phyloP scores from a whole-genome alignment of 2,797 vertebrate species.

The Todus mexicanus region DNA sequence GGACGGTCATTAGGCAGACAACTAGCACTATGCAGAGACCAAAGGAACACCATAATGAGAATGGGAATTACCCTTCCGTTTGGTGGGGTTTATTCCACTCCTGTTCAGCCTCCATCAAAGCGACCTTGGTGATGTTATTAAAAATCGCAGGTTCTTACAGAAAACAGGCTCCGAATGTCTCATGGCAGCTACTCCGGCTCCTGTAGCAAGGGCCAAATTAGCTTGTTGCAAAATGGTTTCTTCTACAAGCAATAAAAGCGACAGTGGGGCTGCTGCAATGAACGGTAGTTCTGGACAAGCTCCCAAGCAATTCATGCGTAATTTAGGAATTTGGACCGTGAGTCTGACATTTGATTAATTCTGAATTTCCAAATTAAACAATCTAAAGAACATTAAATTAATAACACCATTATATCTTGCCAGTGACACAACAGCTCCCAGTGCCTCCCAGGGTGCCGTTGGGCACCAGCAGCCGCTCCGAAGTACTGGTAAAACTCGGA shows the following conservation, averaged over 20 bases:
- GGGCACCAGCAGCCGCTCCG: not conserved
- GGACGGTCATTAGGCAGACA: not conserved
- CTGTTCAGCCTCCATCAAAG: not conserved
- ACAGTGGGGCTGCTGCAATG: not conserved
- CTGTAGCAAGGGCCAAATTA: slow-evolving; percentile 24
- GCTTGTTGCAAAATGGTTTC: not conserved
- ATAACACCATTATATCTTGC: not conserved
- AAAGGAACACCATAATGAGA: not conserved
- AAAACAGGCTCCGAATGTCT: not conserved
- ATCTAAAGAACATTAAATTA: slow-evolving; percentile 23
- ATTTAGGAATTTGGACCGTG: slow-evolving; percentile 34
- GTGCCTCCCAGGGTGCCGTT: not conserved
- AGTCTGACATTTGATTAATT: slow-evolving; percentile 8
- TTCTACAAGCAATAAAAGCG: slow-evolving; percentile 7
- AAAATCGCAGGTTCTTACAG: not conserved
- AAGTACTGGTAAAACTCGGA: not conserved
- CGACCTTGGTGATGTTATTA: not conserved
- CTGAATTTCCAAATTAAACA: slow-evolving; percentile 22
- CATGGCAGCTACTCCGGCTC: not conserved
- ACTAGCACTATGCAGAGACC: not conserved
- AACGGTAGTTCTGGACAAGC: slow-evolving; percentile 15
- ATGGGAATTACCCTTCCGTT: not conserved
- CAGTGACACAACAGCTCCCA: not conserved
- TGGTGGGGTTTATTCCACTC: not conserved
- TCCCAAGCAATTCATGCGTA: slow-evolving; percentile 39